phyloP scores from a whole-genome alignment of 30 jellyfish, hydroid and myxozoan species.

The Haliclystus octoradiatus region DNA sequence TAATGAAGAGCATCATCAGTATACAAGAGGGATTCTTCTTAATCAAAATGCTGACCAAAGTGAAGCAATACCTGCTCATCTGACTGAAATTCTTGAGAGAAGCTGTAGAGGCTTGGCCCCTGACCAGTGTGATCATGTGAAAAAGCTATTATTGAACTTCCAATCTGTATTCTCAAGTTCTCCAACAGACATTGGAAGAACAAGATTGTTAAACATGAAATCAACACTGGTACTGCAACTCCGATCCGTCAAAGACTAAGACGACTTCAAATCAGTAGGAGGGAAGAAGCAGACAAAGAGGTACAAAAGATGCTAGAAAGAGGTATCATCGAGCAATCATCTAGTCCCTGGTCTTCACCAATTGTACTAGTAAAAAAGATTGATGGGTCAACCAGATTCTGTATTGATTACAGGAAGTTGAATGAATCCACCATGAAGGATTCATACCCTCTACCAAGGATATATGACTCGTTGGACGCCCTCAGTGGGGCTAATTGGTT shows the following conservation, averaged over 20 bases:
- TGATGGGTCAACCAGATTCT: slow-evolving; percentile 38
- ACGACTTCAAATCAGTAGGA: slow-evolving; percentile 20
- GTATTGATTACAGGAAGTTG: slow-evolving; percentile 23
- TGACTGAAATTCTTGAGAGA: not conserved
- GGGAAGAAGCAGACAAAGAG: slow-evolving; percentile 22
- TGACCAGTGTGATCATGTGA: not conserved
- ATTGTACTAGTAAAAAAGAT: slow-evolving; percentile 39
- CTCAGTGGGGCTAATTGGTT: slow-evolving; percentile 1
- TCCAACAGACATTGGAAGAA: not conserved
- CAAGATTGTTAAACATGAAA: slow-evolving; percentile 24
- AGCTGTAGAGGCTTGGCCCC: not conserved
- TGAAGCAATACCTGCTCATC: not conserved
- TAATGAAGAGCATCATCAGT: not conserved
- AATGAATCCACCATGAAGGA: not conserved
- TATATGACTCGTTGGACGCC: not conserved
- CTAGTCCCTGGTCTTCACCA: slow-evolving; percentile 42
- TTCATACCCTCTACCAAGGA: not conserved
- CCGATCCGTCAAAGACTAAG: slow-evolving; percentile 39
- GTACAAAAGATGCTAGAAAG: slow-evolving; percentile 29
- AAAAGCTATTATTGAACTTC: not conserved
- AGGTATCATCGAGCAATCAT: slow-evolving; percentile 29
- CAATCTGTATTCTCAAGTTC: not conserved
- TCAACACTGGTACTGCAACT: slow-evolving; percentile 34
- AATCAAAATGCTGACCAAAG: not conserved
- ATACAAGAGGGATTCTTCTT: not conserved